Evolutionary conservation across 2,113 vertebrate species (phyloP).

Genomic region (Nettapus auritus): DNA sequence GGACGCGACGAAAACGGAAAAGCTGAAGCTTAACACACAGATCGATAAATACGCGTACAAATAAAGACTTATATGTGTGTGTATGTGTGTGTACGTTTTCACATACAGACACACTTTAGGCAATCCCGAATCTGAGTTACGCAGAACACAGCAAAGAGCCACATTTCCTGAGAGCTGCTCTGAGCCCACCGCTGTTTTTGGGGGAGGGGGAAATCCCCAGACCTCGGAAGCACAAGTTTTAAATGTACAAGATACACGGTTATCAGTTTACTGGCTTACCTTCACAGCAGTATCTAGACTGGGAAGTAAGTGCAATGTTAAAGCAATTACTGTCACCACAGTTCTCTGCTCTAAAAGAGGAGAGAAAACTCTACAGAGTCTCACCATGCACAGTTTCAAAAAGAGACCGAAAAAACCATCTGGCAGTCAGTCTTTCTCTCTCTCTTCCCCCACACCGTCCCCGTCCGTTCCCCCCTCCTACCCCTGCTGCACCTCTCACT

Average conservation of each 20-base stretch:
- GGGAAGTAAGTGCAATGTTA: neutral
- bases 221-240: neutral
- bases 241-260: neutral
- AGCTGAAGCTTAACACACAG: neutral
- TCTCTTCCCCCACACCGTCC: neutral
- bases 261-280: constrained; percentile 44
- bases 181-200: neutral
- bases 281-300: constrained; percentile 23
- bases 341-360: constrained; percentile 14
- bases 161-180: neutral
- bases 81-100: rapidly evolving
- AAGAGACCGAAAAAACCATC: constrained; percentile 76
- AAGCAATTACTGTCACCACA: neutral
- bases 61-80: neutral
- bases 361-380: constrained; percentile 57
- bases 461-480: neutral
- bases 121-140: neutral
- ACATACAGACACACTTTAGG: neutral
- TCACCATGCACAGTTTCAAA: constrained; percentile 76
- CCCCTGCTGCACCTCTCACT: neutral
- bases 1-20: neutral
- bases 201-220: neutral
- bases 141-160: neutral
- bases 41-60: rapidly evolving
- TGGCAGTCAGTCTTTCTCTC: constrained; percentile 52